These are phyloP conservation scores for Drosophila atripex DNA, from an alignment of 2,888 invertebrate genomes.

Conservation along the genomic window DNA sequence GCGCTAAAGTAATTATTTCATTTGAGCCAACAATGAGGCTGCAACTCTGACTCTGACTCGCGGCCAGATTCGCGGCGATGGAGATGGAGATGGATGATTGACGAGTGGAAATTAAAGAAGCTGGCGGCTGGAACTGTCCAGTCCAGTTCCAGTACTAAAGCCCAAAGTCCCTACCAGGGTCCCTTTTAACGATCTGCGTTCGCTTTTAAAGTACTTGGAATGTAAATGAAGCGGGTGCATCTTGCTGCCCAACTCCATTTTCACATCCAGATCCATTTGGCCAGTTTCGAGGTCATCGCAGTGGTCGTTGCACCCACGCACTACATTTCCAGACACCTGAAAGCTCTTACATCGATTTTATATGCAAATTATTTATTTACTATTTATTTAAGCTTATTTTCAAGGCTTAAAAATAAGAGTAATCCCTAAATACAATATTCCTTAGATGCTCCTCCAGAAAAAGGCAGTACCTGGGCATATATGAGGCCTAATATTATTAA, in stretches of 20 bases:
- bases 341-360: constrained; percentile 5
- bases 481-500: not conserved
- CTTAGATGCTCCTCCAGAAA: not conserved
- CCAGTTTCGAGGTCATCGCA: constrained; percentile 65
- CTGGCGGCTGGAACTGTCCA: constrained; percentile 55
- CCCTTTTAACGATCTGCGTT: constrained; percentile 74
- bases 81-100: constrained; percentile 76
- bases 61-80: constrained; percentile 53
- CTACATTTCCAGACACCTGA: constrained; percentile 22
- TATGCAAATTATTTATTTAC: constrained; percentile 23
- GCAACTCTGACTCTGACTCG: constrained; percentile 64
- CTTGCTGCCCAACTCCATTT: constrained; percentile 29
- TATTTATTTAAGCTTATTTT: not conserved
- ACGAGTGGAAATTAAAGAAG: constrained; percentile 81
- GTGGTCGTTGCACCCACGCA: constrained; percentile 67
- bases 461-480: not conserved
- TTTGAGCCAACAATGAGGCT: constrained; percentile 80
- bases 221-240: constrained; percentile 78
- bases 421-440: not conserved
- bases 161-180: constrained; percentile 57
- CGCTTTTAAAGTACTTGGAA: constrained; percentile 76
- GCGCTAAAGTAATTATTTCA: constrained; percentile 81
- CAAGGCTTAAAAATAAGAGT: not conserved
- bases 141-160: constrained; percentile 44
- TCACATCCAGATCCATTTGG: constrained; percentile 20